Evolutionary conservation across 2,797 vertebrate species (phyloP), one percentile per base, ranked within the genome.

Genomic region (Nothura maculosa): DNA sequence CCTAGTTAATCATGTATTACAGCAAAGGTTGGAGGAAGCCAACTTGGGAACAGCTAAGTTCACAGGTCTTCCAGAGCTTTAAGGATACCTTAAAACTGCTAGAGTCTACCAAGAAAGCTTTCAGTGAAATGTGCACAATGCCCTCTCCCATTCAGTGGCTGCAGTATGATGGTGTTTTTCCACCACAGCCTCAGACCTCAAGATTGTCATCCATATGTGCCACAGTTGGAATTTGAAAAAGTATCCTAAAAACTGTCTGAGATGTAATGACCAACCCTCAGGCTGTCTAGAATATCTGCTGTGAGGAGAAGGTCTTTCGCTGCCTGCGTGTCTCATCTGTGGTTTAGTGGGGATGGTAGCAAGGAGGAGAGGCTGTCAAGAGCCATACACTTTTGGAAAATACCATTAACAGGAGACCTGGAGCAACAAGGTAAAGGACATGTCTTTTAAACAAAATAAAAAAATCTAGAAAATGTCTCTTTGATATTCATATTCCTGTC

Each of bases 391-490:
- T 63, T 90, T 78, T 54, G 73, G 74, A 92, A 87, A 7, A 79
- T 6, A 75, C 22, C 9, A 63, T 38, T 87, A 79, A 52, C 52
- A 18, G 28, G 77, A 67, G 38, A 76, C 40, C 5, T 82, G 12
- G 60, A 90, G 75, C 27, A 43, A 83, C 74, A 61, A 83, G 52
- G 27, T 78, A 54, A 84, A 89, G 25, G 70, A 90, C 87, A 75
- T 12, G 8, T 17, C 24, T 87, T 85, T 42, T 87, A 75, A 62
- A 92, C 13, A 82, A 47, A 81, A 9, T n/a, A 87, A 47, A 81
- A 81, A 7, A 32, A 81, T 45, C 27, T 47, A 40, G 47, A 77
- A 90, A 92, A 67, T 7, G 14, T 11, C 47, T 74, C 48, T 84
- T 77, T 38, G 43, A 30, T 83, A 54, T 62, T 85, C 24, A 28